These are phyloP conservation scores for Emys orbicularis DNA, from an alignment of 2,797 vertebrate genomes.

Conservation along the genomic window DNA sequence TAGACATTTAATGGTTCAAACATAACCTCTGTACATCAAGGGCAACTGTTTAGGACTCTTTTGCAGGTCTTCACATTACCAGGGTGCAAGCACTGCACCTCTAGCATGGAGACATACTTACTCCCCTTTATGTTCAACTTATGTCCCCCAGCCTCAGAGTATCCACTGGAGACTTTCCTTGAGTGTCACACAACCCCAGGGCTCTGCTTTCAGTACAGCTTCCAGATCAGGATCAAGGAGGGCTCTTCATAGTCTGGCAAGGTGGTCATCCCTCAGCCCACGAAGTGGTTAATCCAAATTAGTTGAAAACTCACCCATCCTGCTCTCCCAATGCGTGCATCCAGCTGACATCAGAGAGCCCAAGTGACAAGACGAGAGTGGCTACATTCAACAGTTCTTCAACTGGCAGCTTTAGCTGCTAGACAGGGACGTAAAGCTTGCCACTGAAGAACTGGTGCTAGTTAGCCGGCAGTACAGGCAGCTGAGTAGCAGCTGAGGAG, in stretches of 20 bases:
- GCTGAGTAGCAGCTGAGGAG: conserved; percentile 35
- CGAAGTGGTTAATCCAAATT: neutral
- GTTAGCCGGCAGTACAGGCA: conserved; percentile 87
- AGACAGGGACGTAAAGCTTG: conserved; percentile 99
- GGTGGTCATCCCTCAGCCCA: neutral
- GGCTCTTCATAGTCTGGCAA: fast-evolving
- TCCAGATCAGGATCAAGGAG: neutral
- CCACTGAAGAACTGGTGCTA: conserved; percentile 99
- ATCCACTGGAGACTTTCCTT: neutral
- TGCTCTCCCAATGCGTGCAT: fast-evolving
- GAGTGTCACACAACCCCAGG: neutral
- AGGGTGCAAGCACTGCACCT: neutral
- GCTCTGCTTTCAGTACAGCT: neutral
- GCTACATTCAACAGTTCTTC: conserved; percentile 99
- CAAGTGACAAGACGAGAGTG: conserved; percentile 77
- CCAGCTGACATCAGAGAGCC: neutral
- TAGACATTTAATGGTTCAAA: neutral
- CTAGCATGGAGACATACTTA: neutral
- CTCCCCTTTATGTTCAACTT: neutral
- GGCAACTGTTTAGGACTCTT: neutral
- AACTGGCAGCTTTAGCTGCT: conserved; percentile 99
- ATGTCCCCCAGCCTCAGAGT: neutral
- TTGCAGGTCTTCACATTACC: neutral
- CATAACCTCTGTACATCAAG: neutral
- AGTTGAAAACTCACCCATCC: neutral